These are phyloP conservation scores for Macropodus opercularis DNA, from an alignment of 2,797 vertebrate species.

Conservation along the genomic window DNA sequence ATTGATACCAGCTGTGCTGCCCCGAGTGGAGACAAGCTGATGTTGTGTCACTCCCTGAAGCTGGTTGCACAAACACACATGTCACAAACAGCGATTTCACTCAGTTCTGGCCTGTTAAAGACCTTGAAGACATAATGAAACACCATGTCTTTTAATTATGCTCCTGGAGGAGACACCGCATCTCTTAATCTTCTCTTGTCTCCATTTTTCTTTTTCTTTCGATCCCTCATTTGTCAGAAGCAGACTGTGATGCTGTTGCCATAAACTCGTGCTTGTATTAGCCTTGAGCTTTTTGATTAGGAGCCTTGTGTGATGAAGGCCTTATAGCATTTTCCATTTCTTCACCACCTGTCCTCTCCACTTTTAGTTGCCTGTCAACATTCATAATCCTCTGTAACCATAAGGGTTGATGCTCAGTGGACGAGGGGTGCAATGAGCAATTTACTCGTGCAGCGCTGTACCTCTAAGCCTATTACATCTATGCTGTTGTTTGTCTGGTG, in stretches of 20 bases:
- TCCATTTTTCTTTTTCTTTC: background rate
- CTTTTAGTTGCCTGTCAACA: conserved; percentile 62
- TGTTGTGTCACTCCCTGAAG: conserved; percentile 37
- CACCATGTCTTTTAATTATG: background rate
- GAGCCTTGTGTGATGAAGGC: conserved; percentile 34
- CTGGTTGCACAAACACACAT: conserved; percentile 19
- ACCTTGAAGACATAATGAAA: conserved; percentile 28
- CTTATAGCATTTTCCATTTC: conserved; percentile 50
- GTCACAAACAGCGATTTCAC: conserved; percentile 7
- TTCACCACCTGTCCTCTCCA: conserved; percentile 41
- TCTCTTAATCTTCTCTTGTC: background rate
- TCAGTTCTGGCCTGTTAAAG: conserved; percentile 16
- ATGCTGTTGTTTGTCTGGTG: conserved; percentile 30
- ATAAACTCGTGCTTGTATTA: conserved; percentile 29
- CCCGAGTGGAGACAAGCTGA: conserved; percentile 45
- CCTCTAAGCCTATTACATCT: conserved; percentile 13
- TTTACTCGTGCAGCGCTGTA: conserved; percentile 38
- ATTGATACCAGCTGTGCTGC: conserved; percentile 70
- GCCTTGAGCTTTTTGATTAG: conserved; percentile 44
- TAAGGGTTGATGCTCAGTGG: conserved; percentile 27
- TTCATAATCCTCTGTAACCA: conserved; percentile 55
- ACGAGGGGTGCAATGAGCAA: background rate
- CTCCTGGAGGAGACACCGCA: background rate
- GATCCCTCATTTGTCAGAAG: background rate
- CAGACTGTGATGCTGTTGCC: background rate